A percentile compares a stretch with the other conserved stretches of the same genome.
These are phyloP conservation scores for Oceanodroma tethys DNA, from an alignment of 2,113 vertebrate species.

Conservation along the genomic window DNA sequence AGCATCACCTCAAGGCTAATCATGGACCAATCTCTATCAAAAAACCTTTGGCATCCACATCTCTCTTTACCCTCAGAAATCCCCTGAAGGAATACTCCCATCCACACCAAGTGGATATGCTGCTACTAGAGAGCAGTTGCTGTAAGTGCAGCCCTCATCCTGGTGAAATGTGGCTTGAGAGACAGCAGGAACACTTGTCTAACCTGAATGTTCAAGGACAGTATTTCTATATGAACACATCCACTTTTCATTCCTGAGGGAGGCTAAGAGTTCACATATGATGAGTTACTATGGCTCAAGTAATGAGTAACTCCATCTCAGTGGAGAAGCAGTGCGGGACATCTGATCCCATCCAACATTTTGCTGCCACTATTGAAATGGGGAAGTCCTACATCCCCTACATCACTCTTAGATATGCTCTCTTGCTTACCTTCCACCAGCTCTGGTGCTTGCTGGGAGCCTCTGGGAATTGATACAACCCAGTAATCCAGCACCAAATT, in stretches of 20 bases:
- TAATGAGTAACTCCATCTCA: neutral
- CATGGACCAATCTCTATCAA: neutral
- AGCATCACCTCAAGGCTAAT: neutral
- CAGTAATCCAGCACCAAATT: neutral
- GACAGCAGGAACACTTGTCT: neutral
- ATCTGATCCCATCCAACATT: neutral
- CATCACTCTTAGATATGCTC: neutral
- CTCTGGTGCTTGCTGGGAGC: neutral
- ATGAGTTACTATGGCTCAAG: neutral
- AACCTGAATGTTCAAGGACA: neutral
- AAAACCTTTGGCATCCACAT: neutral
- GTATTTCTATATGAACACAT: neutral
- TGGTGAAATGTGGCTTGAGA: neutral
- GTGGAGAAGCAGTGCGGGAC: neutral
- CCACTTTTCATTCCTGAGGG: neutral
- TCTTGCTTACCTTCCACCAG: neutral
- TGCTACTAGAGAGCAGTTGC: neutral
- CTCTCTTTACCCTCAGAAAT: neutral
- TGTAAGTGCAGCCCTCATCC: neutral
- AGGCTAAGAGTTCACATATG: neutral
- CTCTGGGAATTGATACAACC: neutral
- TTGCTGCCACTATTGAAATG: neutral
- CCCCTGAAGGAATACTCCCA: neutral
- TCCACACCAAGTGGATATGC: neutral
- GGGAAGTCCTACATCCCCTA: neutral